These are phyloP conservation scores for Sebastolobus altivelis DNA, from an alignment of 2,797 vertebrate genomes.

Conservation along the genomic window DNA sequence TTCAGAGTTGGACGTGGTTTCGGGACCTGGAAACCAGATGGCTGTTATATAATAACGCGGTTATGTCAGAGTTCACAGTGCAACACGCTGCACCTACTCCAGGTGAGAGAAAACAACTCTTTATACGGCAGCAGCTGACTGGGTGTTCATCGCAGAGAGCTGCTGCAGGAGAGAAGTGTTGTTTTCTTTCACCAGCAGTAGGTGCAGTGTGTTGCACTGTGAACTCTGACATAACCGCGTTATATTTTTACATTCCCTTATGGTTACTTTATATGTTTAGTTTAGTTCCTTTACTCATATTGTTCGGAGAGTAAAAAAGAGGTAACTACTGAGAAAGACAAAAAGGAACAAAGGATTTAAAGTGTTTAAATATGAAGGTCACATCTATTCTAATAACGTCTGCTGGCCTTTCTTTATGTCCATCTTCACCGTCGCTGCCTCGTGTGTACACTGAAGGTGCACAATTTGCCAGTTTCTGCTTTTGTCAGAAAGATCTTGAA, in stretches of 20 bases:
- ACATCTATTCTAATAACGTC: neutral
- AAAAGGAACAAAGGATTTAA: neutral
- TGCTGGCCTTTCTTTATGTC: neutral
- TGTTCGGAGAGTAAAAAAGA: no score
- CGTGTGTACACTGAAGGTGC: neutral
- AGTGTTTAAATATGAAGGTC: neutral
- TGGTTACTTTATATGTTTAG: neutral
- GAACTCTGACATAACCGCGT: neutral
- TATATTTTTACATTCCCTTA: neutral
- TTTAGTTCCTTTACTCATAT: no score
- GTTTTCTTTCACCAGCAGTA: neutral
- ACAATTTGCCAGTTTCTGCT: conserved; percentile 7
- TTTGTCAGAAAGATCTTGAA: conserved; percentile 26
- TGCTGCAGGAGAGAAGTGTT: neutral
- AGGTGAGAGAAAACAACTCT: conserved; percentile 1
- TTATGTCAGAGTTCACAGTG: conserved; percentile 31
- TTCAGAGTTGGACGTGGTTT: neutral
- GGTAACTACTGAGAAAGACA: neutral
- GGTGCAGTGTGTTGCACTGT: neutral
- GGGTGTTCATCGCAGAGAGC: neutral
- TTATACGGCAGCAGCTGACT: neutral
- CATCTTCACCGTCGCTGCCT: neutral
- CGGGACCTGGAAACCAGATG: neutral
- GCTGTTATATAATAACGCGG: conserved; percentile 6
- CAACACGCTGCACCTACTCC: neutral